Percentiles rank a stretch among this genome's conserved stretches.
phyloP scores from a whole-genome alignment of 2,888 invertebrate genomes.

The Celastrina argiolus region DNA sequence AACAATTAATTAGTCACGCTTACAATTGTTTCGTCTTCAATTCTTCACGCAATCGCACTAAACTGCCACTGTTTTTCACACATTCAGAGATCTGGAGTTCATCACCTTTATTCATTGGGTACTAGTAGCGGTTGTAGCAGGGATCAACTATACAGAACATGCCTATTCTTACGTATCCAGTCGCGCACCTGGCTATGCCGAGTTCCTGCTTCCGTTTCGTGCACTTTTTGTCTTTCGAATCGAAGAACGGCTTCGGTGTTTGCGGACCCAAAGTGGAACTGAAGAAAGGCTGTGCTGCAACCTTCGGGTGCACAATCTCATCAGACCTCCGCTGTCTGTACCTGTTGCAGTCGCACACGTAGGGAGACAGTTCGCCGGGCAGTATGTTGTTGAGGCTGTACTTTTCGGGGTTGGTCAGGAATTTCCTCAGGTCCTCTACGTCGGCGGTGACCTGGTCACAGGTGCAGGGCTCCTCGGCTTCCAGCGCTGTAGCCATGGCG shows the following conservation, averaged over 20 bases:
- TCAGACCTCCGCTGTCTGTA: conserved; percentile 30
- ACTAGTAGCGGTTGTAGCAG: not conserved
- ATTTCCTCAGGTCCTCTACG: conserved; percentile 31
- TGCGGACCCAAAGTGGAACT: not conserved
- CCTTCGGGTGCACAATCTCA: not conserved
- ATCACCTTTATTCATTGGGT: no score
- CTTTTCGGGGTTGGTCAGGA: conserved; percentile 26
- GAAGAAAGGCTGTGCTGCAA: not conserved
- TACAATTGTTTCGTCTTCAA: not conserved
- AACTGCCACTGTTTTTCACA: not conserved
- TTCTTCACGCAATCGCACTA: not conserved
- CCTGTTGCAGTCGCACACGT: conserved; percentile 40
- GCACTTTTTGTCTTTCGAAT: not conserved
- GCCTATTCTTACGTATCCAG: not conserved
- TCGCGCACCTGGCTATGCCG: not conserved
- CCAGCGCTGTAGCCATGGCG: conserved; percentile 6
- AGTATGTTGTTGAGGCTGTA: conserved; percentile 30
- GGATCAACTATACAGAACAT: not conserved
- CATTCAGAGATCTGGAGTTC: no score
- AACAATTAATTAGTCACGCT: not conserved
- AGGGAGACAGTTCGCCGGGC: conserved; percentile 37
- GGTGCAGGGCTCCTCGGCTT: conserved; percentile 30
- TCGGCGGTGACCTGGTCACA: conserved; percentile 33
- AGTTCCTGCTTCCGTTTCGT: not conserved
- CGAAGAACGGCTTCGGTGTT: not conserved